Evolutionary conservation across 2,113 vertebrate genomes (phyloP).

Genomic region (Myotis brandtii): DNA sequence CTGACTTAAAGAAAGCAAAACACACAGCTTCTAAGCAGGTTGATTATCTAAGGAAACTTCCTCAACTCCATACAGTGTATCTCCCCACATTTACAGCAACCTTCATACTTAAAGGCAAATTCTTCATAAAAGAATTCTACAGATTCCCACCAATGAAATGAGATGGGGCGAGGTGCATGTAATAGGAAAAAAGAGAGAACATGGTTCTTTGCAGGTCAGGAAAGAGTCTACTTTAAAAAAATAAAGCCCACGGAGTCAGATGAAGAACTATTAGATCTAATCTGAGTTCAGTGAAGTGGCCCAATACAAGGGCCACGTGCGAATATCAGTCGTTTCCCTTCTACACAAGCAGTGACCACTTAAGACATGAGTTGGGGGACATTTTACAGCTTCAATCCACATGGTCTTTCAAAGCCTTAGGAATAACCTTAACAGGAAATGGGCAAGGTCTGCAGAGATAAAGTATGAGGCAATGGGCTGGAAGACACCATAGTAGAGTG

Average conservation of each 20-base stretch:
- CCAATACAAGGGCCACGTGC: background rate
- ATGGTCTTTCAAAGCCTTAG: background rate
- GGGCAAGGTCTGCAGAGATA: background rate
- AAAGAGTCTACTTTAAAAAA: background rate
- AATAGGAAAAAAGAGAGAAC: background rate
- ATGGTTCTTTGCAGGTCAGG: background rate
- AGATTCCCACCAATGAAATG: background rate
- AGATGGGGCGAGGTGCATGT: background rate
- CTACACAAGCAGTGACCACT: background rate
- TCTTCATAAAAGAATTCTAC: background rate
- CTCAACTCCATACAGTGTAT: background rate
- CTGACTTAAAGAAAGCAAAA: background rate
- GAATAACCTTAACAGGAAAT: background rate
- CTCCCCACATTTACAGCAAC: background rate
- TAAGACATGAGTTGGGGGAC: too few relatives aligned
- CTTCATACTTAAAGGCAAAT: background rate
- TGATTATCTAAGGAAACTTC: background rate
- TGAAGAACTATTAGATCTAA: background rate
- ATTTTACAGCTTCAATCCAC: background rate
- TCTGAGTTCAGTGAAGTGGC: background rate
- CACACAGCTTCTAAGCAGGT: background rate
- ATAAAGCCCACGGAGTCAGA: background rate
- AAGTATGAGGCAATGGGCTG: background rate
- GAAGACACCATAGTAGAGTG: background rate
- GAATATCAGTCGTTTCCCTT: background rate